These are phyloP conservation scores for Eciton burchellii DNA, from an alignment of 1,140 invertebrate genomes.

Conservation along the genomic window DNA sequence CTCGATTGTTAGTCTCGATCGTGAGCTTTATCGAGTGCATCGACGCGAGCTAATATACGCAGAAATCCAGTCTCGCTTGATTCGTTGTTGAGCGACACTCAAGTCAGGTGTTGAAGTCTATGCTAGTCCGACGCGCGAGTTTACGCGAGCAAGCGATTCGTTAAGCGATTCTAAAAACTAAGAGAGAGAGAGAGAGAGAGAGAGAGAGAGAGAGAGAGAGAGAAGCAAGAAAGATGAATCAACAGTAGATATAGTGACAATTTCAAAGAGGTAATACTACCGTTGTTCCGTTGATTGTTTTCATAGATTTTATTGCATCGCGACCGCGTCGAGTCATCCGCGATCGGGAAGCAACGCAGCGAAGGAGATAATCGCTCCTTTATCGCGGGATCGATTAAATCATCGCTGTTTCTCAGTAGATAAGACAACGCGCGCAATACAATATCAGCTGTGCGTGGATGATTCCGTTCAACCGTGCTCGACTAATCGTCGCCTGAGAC, in stretches of 20 bases:
- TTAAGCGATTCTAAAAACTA: slow-evolving; percentile 61
- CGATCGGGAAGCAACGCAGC: slow-evolving; percentile 37
- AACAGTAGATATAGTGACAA: slow-evolving; percentile 75
- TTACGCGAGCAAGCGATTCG: slow-evolving; percentile 37
- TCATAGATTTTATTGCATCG: slow-evolving; percentile 84
- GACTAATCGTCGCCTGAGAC: background rate
- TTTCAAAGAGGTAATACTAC: slow-evolving; percentile 81
- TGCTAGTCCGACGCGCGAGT: slow-evolving; percentile 24
- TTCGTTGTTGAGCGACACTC: slow-evolving; percentile 39
- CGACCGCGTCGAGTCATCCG: slow-evolving; percentile 80
- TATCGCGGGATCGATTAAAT: slow-evolving; percentile 9
- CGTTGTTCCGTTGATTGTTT: slow-evolving; percentile 85
- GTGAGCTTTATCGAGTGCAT: slow-evolving; percentile 45
- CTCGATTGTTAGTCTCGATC: slow-evolving; percentile 32
- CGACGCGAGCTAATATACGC: slow-evolving; percentile 15
- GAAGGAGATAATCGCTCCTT: slow-evolving; percentile 44
- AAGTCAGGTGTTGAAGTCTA: slow-evolving; percentile 53
- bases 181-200: background rate
- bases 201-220: background rate
- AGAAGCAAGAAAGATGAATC: slow-evolving; percentile 63
- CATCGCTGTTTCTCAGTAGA: background rate
- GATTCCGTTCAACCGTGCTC: background rate
- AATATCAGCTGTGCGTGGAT: slow-evolving; percentile 7
- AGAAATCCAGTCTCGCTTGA: slow-evolving; percentile 45
- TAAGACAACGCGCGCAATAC: slow-evolving; percentile 31